These are phyloP conservation scores for Oscheius sp. DNA, from an alignment of 2,888 invertebrate species.

Conservation along the genomic window DNA sequence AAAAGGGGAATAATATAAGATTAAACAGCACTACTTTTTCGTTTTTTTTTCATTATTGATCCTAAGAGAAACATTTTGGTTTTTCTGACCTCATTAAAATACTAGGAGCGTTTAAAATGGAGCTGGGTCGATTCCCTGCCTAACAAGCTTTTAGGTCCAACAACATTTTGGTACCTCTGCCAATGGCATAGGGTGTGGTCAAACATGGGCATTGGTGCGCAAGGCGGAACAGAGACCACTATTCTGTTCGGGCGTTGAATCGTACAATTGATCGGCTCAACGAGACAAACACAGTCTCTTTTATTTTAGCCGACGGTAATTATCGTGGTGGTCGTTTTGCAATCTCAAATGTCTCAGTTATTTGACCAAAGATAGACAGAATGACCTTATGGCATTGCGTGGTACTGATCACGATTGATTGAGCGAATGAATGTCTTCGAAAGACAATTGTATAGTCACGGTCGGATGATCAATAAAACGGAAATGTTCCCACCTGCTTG, in stretches of 20 bases:
- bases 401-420: neutral
- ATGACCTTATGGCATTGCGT: slow-evolving; percentile 23
- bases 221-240: slow-evolving; percentile 21
- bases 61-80: slow-evolving; percentile 34
- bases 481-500: slow-evolving; percentile 52
- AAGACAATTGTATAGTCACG: neutral
- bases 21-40: too few species aligned
- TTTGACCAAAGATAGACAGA: slow-evolving; percentile 1
- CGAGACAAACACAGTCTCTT: slow-evolving; percentile 13
- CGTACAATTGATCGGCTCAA: slow-evolving; percentile 28
- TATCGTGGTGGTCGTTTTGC: neutral
- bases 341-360: neutral
- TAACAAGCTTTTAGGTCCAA: too few species aligned
- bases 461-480: neutral
- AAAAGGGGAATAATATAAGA: neutral
- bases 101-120: too few species aligned
- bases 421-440: neutral
- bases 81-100: too few species aligned
- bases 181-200: slow-evolving; percentile 10
- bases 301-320: slow-evolving; percentile 8
- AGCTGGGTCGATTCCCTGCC: too few species aligned
- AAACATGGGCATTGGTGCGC: slow-evolving; percentile 24
- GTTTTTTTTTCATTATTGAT: slow-evolving; percentile 35
- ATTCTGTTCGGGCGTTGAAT: slow-evolving; percentile 18
- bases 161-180: neutral